phyloP scores from a whole-genome alignment of 2,888 invertebrate genomes.

The Mythimna pallens region DNA sequence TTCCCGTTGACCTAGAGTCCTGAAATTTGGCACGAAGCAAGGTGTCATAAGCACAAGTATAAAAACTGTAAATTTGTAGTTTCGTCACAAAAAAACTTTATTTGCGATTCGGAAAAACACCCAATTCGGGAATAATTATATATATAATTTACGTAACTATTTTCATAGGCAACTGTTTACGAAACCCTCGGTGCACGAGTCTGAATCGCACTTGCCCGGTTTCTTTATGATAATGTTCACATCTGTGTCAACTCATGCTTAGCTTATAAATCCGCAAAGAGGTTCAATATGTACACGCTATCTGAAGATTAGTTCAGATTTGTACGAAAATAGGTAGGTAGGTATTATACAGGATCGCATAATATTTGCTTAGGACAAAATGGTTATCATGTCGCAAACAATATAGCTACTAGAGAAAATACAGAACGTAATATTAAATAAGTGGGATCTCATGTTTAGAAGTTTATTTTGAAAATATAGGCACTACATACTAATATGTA shows the following conservation, averaged over 20 bases:
- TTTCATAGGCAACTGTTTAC: too few relatives aligned
- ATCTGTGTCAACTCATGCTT: conserved; percentile 19
- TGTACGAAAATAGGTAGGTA: conserved; percentile 9
- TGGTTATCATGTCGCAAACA: conserved; percentile 22
- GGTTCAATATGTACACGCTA: background rate
- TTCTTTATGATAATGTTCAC: background rate
- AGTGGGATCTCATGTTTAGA: conserved; percentile 8
- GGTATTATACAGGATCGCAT: background rate
- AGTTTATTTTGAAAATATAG: conserved; percentile 18
- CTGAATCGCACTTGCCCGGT: too few relatives aligned
- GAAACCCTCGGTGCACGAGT: too few relatives aligned
- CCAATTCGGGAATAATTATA: too few relatives aligned
- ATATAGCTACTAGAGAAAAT: conserved; percentile 2
- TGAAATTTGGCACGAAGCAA: too few relatives aligned
- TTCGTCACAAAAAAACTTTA: too few relatives aligned
- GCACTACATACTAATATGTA: background rate
- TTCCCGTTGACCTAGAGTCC: too few relatives aligned
- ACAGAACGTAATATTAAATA: background rate
- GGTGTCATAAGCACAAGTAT: too few relatives aligned
- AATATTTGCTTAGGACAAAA: conserved; percentile 46
- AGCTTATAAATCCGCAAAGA: conserved; percentile 9
- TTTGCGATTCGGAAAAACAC: too few relatives aligned
- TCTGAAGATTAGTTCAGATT: conserved; percentile 16
- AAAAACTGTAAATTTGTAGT: too few relatives aligned
- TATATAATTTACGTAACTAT: too few relatives aligned